Evolutionary conservation across 2,113 vertebrate genomes (phyloP).

Genomic region (Cryptoleucopteryx plumbea): DNA sequence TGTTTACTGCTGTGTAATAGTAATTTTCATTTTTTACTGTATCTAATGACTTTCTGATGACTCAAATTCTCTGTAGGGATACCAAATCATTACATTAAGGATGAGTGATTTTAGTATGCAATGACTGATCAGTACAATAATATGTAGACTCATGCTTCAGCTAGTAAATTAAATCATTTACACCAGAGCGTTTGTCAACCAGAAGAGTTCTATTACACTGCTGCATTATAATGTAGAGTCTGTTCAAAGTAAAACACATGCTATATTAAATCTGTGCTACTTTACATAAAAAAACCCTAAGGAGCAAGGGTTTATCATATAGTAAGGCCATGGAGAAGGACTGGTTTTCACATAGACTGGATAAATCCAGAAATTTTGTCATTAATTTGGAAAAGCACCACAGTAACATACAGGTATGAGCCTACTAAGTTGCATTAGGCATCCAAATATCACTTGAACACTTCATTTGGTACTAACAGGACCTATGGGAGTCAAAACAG

Average conservation of each 20-base stretch:
- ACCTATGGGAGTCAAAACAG: not conserved
- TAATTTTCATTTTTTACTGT: conserved; percentile 88
- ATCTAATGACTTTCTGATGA: conserved; percentile 89
- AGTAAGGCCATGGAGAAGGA: not conserved
- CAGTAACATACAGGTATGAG: not conserved
- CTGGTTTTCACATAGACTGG: not conserved
- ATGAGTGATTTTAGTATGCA: conserved; percentile 84
- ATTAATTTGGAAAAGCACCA: not conserved
- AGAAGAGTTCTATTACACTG: conserved; percentile 65
- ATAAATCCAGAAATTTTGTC: not conserved
- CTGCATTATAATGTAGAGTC: conserved; percentile 66
- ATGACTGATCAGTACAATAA: conserved; percentile 83
- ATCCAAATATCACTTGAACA: not conserved
- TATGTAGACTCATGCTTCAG: conserved; percentile 75
- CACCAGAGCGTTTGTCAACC: conserved; percentile 73
- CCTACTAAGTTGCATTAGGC: not conserved
- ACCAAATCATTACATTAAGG: conserved; percentile 86
- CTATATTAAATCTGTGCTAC: conserved; percentile 45
- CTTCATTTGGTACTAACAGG: not conserved
- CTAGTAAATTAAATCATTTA: conserved; percentile 81
- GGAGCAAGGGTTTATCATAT: not conserved
- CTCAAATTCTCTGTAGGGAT: conserved; percentile 84
- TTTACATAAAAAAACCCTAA: conserved; percentile 20
- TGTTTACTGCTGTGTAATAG: conserved; percentile 85
- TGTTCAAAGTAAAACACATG: conserved; percentile 70